These are phyloP conservation scores for Siphamia tubifer DNA, from an alignment of 2,113 vertebrate genomes.

Conservation along the genomic window DNA sequence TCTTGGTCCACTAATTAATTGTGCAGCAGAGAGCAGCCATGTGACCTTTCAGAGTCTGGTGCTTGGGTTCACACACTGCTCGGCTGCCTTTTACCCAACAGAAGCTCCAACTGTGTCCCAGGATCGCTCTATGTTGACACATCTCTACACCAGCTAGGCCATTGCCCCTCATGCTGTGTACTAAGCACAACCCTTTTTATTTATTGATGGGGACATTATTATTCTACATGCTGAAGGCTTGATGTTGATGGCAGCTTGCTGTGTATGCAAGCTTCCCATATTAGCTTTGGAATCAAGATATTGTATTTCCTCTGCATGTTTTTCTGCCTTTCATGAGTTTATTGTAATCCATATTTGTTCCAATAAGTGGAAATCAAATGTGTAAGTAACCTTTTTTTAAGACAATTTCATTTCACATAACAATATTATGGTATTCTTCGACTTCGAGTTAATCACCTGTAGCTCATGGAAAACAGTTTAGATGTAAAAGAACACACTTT, in stretches of 20 bases:
- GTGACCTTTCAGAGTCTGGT: not conserved
- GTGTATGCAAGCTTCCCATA: not conserved
- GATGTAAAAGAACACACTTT: too few species aligned
- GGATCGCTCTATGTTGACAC: not conserved
- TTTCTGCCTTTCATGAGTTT: not conserved
- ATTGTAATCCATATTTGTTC: too few species aligned
- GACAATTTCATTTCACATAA: too few species aligned
- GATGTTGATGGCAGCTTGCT: not conserved
- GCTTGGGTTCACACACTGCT: not conserved
- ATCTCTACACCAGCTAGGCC: not conserved
- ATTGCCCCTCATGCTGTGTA: not conserved
- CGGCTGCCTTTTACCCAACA: not conserved
- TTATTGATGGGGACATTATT: slow-evolving; percentile 58
- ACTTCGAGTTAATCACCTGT: too few species aligned
- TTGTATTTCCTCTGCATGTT: not conserved
- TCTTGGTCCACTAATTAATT: not conserved
- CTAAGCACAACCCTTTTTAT: slow-evolving; percentile 18
- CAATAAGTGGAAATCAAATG: too few species aligned
- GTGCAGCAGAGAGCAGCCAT: not conserved
- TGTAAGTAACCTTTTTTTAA: not conserved
- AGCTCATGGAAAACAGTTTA: too few species aligned
- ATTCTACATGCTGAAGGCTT: slow-evolving; percentile 29
- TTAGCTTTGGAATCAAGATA: not conserved
- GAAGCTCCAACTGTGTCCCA: not conserved
- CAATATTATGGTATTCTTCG: too few species aligned